A percentile compares a stretch with the other conserved stretches of the same genome.
These are phyloP conservation scores for Trachurus trachurus DNA, from an alignment of 2,797 vertebrate species.

Conservation along the genomic window DNA sequence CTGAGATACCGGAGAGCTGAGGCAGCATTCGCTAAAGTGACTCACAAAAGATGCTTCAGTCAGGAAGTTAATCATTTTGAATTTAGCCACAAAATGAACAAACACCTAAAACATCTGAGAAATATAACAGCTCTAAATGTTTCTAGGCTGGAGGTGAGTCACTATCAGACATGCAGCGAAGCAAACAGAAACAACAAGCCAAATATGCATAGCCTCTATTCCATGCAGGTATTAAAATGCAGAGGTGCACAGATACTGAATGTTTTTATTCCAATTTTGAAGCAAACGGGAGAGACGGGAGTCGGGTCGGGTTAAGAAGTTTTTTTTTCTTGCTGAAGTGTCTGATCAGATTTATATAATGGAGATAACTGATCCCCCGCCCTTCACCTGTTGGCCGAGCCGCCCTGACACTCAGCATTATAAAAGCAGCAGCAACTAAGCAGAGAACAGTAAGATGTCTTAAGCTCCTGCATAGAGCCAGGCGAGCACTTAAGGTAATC, in stretches of 20 bases:
- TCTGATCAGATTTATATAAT: constrained; percentile 29
- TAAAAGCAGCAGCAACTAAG: constrained; percentile 34
- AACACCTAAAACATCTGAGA: not conserved
- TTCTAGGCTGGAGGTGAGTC: not conserved
- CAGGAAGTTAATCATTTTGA: not conserved
- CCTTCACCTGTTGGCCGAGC: constrained; percentile 54
- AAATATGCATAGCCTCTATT: not conserved
- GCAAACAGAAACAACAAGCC: not conserved
- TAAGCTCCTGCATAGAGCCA: constrained; percentile 55
- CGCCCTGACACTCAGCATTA: constrained; percentile 24
- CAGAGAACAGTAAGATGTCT: constrained; percentile 39
- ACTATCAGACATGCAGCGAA: not conserved
- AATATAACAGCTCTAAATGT: too few relatives aligned
- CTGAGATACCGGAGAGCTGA: not conserved
- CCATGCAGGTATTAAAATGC: not conserved
- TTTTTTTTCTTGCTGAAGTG: not conserved
- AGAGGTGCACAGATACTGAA: not conserved
- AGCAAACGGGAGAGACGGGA: not conserved
- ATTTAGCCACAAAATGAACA: not conserved
- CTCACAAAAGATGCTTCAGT: not conserved
- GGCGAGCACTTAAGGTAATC: constrained; percentile 70
- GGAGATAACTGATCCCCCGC: constrained; percentile 16
- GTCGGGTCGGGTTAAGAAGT: not conserved
- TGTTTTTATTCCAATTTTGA: not conserved
- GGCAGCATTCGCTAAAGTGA: not conserved